Evolutionary conservation across 1,140 invertebrate species (phyloP).

Genomic region (Sarcophaga bullata): DNA sequence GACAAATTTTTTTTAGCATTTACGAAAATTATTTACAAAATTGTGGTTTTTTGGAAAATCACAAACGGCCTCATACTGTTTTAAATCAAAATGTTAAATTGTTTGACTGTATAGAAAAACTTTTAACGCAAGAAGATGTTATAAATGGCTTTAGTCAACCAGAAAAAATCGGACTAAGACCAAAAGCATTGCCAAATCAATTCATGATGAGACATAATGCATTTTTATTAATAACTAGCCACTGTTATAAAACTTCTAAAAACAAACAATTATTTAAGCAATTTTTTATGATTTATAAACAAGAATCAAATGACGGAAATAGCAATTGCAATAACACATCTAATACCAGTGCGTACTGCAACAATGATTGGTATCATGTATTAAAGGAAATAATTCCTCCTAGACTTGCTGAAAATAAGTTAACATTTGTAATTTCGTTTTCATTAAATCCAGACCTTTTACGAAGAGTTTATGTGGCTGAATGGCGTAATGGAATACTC

Average conservation of each 20-base stretch:
- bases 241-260: not conserved
- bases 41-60: conserved; percentile 50
- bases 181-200: conserved; percentile 46
- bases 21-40: conserved; percentile 52
- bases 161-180: conserved; percentile 42
- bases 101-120: conserved; percentile 46
- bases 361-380: conserved; percentile 48
- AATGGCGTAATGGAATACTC: conserved; percentile 47
- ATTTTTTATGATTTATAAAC: conserved; percentile 53
- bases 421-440: conserved; percentile 58
- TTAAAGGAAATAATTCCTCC: conserved; percentile 37
- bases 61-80: conserved; percentile 35
- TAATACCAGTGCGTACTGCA: conserved; percentile 46
- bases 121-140: conserved; percentile 52
- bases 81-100: conserved; percentile 38
- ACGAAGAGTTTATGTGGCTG: conserved; percentile 49
- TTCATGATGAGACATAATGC: conserved; percentile 42
- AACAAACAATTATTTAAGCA: conserved; percentile 46
- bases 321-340: conserved; percentile 41
- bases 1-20: conserved; percentile 77
- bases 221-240: conserved; percentile 18
- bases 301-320: conserved; percentile 22
- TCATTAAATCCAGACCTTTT: conserved; percentile 51
- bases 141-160: conserved; percentile 46
- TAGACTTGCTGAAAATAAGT: conserved; percentile 46